A percentile compares a stretch with the other conserved stretches of the same genome.
Evolutionary conservation across 2,113 vertebrate species (phyloP).

Genomic region (Chamaetylas fuelleborni): DNA sequence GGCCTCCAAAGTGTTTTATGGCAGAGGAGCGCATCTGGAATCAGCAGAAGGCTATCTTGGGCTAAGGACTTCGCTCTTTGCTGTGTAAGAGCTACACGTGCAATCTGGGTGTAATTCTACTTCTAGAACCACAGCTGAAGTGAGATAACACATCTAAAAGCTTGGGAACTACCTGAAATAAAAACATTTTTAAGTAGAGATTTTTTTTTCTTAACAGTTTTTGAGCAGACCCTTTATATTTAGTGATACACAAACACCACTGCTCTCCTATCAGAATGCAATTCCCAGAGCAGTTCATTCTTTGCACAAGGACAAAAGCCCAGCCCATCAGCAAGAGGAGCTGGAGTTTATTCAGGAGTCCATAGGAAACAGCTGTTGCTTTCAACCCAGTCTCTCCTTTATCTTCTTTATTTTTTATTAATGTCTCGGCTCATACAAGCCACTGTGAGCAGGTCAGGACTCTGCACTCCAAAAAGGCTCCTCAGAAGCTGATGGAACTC

Average conservation of each 20-base stretch:
- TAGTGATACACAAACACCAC: not conserved
- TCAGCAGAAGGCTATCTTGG: not conserved
- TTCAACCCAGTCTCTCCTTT: slow-evolving; percentile 35
- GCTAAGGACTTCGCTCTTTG: slow-evolving; percentile 13
- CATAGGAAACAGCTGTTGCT: slow-evolving; percentile 47
- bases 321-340: not conserved
- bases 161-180: not conserved
- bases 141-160: not conserved
- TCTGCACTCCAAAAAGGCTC: not conserved
- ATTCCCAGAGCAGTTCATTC: not conserved
- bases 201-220: not conserved
- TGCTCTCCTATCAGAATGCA: not conserved
- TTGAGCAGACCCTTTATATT: not conserved
- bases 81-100: not conserved
- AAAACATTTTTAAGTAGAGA: not conserved
- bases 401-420: slow-evolving; percentile 43
- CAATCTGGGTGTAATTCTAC: not conserved
- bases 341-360: slow-evolving; percentile 30
- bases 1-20: not conserved
- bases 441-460: slow-evolving; percentile 20
- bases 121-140: not conserved
- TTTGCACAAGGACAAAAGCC: not conserved
- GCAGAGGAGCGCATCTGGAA: not conserved
- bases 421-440: not conserved
- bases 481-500: slow-evolving; percentile 19